Evolutionary conservation across 2,113 vertebrate genomes (phyloP).

Genomic region (Poicephalus gulielmi): DNA sequence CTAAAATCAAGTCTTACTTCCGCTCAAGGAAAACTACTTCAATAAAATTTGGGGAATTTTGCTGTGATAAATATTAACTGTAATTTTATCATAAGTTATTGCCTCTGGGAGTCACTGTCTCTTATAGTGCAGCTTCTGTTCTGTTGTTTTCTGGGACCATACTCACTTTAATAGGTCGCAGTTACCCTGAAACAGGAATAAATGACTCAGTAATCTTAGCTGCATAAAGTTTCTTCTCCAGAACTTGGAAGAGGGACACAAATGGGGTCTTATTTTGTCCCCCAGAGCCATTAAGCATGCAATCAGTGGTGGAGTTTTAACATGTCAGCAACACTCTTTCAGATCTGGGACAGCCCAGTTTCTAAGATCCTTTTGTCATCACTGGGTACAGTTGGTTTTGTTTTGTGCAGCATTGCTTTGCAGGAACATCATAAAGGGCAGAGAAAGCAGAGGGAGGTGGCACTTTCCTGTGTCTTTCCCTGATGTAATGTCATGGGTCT

Average conservation of each 20-base stretch:
- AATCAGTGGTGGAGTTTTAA: neutral
- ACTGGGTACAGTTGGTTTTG: neutral
- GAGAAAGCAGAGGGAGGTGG: neutral
- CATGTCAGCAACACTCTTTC: fast-evolving
- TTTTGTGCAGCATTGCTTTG: neutral
- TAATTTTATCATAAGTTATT: neutral
- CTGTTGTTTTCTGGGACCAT: neutral
- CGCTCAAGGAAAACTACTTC: neutral
- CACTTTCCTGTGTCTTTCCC: fast-evolving
- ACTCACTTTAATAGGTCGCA: neutral
- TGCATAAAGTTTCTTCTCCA: neutral
- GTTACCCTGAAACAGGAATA: neutral
- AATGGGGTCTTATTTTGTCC: neutral
- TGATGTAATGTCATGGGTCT: no score
- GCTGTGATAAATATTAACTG: neutral
- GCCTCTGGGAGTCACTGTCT: neutral
- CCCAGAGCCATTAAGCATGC: neutral
- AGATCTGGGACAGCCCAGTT: neutral
- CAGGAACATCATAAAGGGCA: neutral
- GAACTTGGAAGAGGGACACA: neutral
- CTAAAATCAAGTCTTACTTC: neutral
- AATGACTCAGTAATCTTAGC: fast-evolving
- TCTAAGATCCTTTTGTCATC: neutral
- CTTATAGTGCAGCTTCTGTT: neutral
- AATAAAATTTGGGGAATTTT: neutral